phyloP scores from a whole-genome alignment of 2,888 invertebrate species.

The Griposia aprilina region DNA sequence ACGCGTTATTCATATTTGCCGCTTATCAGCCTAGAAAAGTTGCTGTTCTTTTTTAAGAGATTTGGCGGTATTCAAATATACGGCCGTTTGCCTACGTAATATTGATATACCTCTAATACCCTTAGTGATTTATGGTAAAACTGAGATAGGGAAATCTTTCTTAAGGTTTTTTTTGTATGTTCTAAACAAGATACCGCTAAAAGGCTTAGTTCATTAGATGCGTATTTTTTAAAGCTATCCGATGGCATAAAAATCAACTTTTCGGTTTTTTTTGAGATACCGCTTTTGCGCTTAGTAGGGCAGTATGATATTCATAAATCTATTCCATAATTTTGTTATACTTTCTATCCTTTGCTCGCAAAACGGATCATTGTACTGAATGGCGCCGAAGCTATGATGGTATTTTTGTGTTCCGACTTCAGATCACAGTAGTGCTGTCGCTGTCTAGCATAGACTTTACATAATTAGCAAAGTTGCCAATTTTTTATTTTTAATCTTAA shows the following conservation, averaged over 20 bases:
- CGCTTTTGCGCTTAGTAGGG: too few relatives aligned
- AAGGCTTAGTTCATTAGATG: background rate
- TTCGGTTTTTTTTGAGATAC: too few relatives aligned
- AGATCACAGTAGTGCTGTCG: background rate
- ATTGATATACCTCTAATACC: background rate
- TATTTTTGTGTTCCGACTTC: background rate
- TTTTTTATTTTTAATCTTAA: background rate
- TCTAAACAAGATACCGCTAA: background rate
- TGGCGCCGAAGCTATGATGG: background rate
- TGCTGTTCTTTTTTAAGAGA: conserved; percentile 1
- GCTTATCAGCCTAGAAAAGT: background rate
- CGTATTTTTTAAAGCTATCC: too few relatives aligned
- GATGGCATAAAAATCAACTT: too few relatives aligned
- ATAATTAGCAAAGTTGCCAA: background rate
- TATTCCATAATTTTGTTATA: background rate
- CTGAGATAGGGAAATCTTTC: background rate
- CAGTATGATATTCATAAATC: background rate
- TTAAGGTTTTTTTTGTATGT: background rate
- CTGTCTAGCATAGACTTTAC: background rate
- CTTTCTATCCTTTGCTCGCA: background rate
- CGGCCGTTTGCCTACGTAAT: background rate
- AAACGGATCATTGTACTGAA: background rate
- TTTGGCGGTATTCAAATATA: conserved; percentile 8
- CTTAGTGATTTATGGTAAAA: background rate
- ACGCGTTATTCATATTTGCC: background rate